Conservation (phyloP, 2,888 invertebrate genomes). For the Drosophila aldrichi region DNA sequence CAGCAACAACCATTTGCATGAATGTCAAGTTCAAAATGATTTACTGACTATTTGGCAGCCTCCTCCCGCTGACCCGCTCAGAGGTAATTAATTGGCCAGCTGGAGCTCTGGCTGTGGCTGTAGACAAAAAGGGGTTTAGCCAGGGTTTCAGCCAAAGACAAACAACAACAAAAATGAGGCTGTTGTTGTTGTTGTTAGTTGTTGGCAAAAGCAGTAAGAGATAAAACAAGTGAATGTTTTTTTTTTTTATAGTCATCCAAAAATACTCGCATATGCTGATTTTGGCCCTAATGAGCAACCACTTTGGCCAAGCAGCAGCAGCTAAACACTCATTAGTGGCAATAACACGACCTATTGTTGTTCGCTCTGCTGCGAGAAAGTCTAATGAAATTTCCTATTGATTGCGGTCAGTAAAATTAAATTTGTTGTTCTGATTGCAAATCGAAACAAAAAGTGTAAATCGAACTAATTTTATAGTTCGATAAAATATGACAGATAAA, state of each 20-base stretch:
- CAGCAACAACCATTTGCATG: slow-evolving; percentile 52
- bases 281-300: slow-evolving; percentile 57
- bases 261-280: slow-evolving; percentile 41
- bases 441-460: not conserved
- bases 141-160: slow-evolving; percentile 13
- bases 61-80: slow-evolving; percentile 9
- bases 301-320: slow-evolving; percentile 24
- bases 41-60: slow-evolving; percentile 57
- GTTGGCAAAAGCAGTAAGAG: not conserved
- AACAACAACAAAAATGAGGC: slow-evolving; percentile 31
- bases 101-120: slow-evolving; percentile 29
- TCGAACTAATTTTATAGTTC: not conserved
- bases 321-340: slow-evolving; percentile 33
- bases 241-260: not conserved
- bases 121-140: slow-evolving; percentile 17
- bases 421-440: slow-evolving; percentile 2
- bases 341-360: slow-evolving; percentile 19
- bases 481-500: too few relatives aligned
- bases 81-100: slow-evolving; percentile 70
- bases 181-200: not conserved
- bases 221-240: slow-evolving; percentile 34
- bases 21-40: slow-evolving; percentile 79
- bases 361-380: not conserved
- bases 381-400: not conserved
- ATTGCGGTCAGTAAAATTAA: not conserved